A percentile compares a stretch with the other conserved stretches of the same genome.
phyloP scores from a whole-genome alignment of 2,797 vertebrate species.

The Nyctalus aviator region DNA sequence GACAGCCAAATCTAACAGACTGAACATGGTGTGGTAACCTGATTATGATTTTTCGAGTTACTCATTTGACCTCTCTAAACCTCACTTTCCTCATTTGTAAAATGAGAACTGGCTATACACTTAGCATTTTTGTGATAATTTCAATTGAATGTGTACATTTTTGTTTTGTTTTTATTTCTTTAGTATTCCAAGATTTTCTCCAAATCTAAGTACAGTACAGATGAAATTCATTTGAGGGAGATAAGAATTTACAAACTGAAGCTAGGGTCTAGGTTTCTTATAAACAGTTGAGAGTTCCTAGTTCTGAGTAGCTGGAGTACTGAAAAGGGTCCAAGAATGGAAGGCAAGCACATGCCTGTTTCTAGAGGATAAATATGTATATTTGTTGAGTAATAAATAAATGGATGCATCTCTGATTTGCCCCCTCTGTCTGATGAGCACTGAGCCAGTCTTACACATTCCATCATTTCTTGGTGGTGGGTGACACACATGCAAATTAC shows the following conservation, averaged over 20 bases:
- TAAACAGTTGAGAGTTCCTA: slow-evolving; percentile 14
- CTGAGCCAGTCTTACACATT: background rate
- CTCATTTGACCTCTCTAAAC: background rate
- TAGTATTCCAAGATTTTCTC: slow-evolving; percentile 23
- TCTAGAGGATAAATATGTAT: background rate
- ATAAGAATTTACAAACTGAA: slow-evolving; percentile 27
- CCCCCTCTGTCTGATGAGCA: background rate
- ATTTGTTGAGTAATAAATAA: background rate
- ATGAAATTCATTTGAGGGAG: background rate
- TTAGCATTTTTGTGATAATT: slow-evolving; percentile 17
- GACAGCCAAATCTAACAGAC: background rate
- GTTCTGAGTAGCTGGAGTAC: slow-evolving; percentile 11
- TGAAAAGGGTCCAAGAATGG: background rate
- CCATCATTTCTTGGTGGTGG: background rate
- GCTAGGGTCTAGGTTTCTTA: background rate
- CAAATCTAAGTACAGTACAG: background rate
- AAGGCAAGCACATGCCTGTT: background rate
- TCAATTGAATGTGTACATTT: background rate
- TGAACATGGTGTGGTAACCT: fast-evolving
- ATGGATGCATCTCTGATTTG: background rate
- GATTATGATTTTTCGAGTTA: background rate
- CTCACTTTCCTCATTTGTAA: background rate
- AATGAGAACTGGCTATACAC: background rate
- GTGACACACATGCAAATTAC: background rate
- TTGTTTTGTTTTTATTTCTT: background rate